Percentiles rank a stretch among this genome's conserved stretches.
These are phyloP conservation scores for Eubasilissa splendida DNA, from an alignment of 2,888 invertebrate species.

Conservation along the genomic window DNA sequence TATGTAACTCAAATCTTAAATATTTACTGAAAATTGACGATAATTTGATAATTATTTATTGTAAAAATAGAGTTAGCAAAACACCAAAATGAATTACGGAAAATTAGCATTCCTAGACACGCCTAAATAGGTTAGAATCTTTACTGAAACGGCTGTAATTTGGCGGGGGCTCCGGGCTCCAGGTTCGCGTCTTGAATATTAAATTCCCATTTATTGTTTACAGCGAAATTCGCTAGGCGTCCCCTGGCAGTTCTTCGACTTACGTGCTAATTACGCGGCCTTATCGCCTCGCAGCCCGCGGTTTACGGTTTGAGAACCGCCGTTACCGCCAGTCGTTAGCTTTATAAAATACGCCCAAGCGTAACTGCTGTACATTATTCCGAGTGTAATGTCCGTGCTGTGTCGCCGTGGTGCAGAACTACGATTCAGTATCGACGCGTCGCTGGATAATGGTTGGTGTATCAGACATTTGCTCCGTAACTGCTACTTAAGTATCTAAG, in stretches of 20 bases:
- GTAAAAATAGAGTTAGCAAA: too few relatives aligned
- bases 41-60: too few relatives aligned
- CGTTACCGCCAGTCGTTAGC: neutral
- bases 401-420: too few relatives aligned
- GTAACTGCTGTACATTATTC: too few relatives aligned
- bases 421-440: too few relatives aligned
- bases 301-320: slow-evolving; percentile 22
- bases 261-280: slow-evolving; percentile 51
- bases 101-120: slow-evolving; percentile 38
- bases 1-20: too few relatives aligned
- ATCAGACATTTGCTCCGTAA: too few relatives aligned
- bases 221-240: slow-evolving; percentile 50
- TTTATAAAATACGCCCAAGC: too few relatives aligned
- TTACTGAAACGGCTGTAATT: slow-evolving; percentile 41
- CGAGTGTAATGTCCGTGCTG: too few relatives aligned
- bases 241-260: slow-evolving; percentile 55
- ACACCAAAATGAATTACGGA: slow-evolving; percentile 17
- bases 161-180: slow-evolving; percentile 2
- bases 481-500: too few relatives aligned
- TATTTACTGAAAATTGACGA: too few relatives aligned
- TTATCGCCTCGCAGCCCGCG: slow-evolving; percentile 26
- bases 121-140: slow-evolving; percentile 38
- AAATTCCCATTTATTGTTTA: slow-evolving; percentile 58
- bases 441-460: too few relatives aligned
- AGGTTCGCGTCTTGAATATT: slow-evolving; percentile 58